Base-by-base conservation (phyloP, 2,888 invertebrate genomes). In the Lagria hirta region DNA sequence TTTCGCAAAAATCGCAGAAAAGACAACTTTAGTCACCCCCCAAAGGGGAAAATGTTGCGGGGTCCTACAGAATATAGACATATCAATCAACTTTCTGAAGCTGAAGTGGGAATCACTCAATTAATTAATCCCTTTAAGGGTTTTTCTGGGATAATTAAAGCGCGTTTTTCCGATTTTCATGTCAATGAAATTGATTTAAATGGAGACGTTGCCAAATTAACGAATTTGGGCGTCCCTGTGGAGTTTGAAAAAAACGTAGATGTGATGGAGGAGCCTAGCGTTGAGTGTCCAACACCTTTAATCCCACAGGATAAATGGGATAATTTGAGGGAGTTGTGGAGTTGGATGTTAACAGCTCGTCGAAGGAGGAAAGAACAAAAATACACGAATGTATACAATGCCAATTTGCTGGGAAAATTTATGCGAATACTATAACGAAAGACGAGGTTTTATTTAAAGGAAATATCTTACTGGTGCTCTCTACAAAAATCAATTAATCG, bases 131-230 rank as follows among this genome's bases (percentile, higher is more conserved):
- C 74, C 1, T 74, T 79, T 49, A 69, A 76, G 43, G 88, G 88
- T 2, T 89, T 90, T 60, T 76, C 74, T 44, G 91, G 84, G 4
- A 78, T 89, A 34, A 79, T 92, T 4, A 92, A 92, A 65, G 83
- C 86, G 7, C 84, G 94, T 61, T 95, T 82, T 70, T 89, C 91
- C 1, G 96, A 97, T 72, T 97, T 97, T 67, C 88, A 94, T 69
- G 95, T 97, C 0, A 88, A 91, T 64, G 96, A 97, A 79, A 88
- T 97, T 41, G 83, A 83, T 64, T 63, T 73, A 11, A 74, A 82
- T 34, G 92, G 89, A 1, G 76, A 81, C 52, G 70, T 88, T 36
- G 83, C 89, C 1, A 78, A 82, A 58, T 66, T 91, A 24, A 86
- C 83, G 0, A 74, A 80, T 57, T 63, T 70, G 16, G 65, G 64